Evolutionary conservation across 1,140 invertebrate genomes (phyloP).

Genomic region (Steinernema khuongi): DNA sequence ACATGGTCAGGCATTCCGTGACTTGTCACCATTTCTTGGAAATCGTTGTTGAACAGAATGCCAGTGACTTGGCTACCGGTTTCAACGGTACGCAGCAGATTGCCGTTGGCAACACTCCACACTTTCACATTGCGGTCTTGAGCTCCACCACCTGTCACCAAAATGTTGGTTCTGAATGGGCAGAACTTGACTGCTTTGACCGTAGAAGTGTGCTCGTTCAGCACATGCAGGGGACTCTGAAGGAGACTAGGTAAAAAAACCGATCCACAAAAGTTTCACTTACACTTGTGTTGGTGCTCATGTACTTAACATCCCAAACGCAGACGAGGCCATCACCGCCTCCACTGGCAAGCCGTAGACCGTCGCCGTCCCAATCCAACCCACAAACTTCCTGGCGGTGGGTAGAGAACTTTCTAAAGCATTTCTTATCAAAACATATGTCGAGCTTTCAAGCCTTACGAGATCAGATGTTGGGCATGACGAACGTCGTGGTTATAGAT

Average conservation of each 20-base stretch:
- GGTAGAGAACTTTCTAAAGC: neutral
- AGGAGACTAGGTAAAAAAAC: neutral
- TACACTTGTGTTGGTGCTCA: neutral
- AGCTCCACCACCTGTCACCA: neutral
- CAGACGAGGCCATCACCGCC: constrained; percentile 1
- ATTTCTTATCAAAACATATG: neutral
- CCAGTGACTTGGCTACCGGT: neutral
- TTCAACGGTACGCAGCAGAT: neutral
- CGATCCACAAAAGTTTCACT: neutral
- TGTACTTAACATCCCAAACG: neutral
- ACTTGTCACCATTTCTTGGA: neutral
- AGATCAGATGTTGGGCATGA: neutral
- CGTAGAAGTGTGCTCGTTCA: neutral
- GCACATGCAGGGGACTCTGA: neutral
- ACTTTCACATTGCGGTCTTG: neutral
- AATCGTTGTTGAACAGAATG: neutral
- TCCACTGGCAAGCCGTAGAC: neutral
- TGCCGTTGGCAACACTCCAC: neutral
- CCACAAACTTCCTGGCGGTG: neutral
- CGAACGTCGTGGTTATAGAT: neutral
- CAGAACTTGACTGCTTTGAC: constrained; percentile 6
- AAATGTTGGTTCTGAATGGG: neutral
- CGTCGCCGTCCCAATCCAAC: neutral
- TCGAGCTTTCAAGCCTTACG: neutral
- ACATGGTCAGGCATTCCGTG: constrained; percentile 6